These are phyloP conservation scores for Drosophila nigrodunni DNA, from an alignment of 1,140 invertebrate species.

Conservation along the genomic window DNA sequence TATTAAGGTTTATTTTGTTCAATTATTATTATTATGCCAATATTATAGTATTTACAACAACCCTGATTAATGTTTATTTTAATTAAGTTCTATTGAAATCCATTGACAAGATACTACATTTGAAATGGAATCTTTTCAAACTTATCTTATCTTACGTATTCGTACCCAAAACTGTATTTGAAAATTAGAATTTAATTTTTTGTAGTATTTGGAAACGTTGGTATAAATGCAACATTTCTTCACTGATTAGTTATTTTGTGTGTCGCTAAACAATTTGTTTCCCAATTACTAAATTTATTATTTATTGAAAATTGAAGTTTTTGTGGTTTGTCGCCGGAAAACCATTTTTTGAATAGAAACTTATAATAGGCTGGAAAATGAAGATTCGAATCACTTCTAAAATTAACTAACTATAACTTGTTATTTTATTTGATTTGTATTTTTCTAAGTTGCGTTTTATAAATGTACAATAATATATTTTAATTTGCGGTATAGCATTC, in stretches of 20 bases:
- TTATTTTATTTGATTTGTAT: not conserved
- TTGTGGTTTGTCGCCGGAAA: not conserved
- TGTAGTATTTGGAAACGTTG: too few relatives aligned
- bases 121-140: not conserved
- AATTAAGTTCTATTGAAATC: not conserved
- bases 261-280: not conserved
- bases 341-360: not conserved
- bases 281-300: not conserved
- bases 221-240: not conserved
- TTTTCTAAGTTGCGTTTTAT: not conserved
- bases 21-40: not conserved
- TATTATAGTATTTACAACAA: not conserved
- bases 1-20: not conserved
- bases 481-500: not conserved
- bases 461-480: not conserved
- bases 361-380: not conserved
- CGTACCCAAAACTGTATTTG: not conserved
- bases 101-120: not conserved
- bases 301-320: not conserved
- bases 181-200: not conserved
- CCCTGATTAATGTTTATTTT: not conserved
- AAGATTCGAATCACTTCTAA: not conserved
- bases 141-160: not conserved
- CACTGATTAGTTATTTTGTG: not conserved
- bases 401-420: constrained; percentile 2